Evolutionary conservation across 1,140 invertebrate species (phyloP).

Genomic region (Drosophila santomea): DNA sequence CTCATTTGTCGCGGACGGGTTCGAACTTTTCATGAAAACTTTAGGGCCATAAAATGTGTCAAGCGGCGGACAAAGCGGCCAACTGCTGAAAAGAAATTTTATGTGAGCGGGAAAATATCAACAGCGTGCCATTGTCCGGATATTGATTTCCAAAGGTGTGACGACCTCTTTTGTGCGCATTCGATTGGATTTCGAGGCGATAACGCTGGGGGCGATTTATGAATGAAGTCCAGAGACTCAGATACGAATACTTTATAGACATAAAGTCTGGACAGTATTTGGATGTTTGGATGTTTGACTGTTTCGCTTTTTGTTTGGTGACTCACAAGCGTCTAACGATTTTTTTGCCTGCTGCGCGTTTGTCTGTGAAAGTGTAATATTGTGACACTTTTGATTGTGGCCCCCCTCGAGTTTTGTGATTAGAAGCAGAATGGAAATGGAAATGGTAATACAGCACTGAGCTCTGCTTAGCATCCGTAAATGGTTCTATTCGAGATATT

Average conservation of each 20-base stretch:
- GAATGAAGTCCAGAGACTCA: slow-evolving; percentile 54
- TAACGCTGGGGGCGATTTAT: slow-evolving; percentile 72
- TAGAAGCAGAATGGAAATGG: slow-evolving; percentile 21
- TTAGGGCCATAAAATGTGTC: slow-evolving; percentile 74
- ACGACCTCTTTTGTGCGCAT: slow-evolving; percentile 65
- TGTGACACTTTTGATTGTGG: slow-evolving; percentile 82
- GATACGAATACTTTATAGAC: slow-evolving; percentile 56
- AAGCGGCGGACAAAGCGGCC: slow-evolving; percentile 48
- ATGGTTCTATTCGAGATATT: slow-evolving; percentile 65
- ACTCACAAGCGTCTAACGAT: slow-evolving; percentile 61
- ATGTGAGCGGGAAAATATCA: slow-evolving; percentile 40
- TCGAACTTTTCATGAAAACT: slow-evolving; percentile 66
- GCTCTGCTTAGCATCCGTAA: slow-evolving; percentile 43
- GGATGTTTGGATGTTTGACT: not conserved
- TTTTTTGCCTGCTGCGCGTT: slow-evolving; percentile 62
- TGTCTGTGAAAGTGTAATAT: slow-evolving; percentile 81
- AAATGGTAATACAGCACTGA: slow-evolving; percentile 24
- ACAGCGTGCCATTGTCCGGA: slow-evolving; percentile 56
- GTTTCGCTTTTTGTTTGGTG: slow-evolving; percentile 38
- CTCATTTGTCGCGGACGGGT: slow-evolving; percentile 71
- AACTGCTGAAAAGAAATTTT: slow-evolving; percentile 73
- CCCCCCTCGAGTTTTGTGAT: slow-evolving; percentile 16
- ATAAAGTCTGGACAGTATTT: slow-evolving; percentile 54
- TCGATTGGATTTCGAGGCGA: slow-evolving; percentile 32
- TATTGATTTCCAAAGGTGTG: slow-evolving; percentile 79